phyloP scores from a whole-genome alignment of 1,140 invertebrate genomes.

The Tribolium madens region DNA sequence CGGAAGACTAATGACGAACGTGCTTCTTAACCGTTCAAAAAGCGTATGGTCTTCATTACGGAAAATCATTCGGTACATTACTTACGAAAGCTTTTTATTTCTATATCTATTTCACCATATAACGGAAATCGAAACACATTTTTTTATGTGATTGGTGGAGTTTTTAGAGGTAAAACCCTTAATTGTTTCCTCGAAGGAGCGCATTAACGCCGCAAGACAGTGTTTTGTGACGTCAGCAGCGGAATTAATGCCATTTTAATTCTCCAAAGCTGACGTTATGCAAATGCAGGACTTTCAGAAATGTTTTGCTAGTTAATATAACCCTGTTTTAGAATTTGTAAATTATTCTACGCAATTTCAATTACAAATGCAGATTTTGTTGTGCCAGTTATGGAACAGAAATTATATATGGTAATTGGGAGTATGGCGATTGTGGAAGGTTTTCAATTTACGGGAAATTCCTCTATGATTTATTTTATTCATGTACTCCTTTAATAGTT shows the following conservation, averaged over 20 bases:
- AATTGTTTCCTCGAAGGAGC: conserved; percentile 25
- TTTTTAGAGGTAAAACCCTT: conserved; percentile 23
- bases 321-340: conserved; percentile 44
- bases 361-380: conserved; percentile 41
- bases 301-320: conserved; percentile 45
- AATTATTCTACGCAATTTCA: conserved; percentile 45
- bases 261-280: conserved; percentile 45
- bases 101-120: neutral
- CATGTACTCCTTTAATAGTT: neutral
- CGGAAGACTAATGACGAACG: conserved; percentile 53
- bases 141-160: neutral
- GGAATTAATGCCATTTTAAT: conserved; percentile 46
- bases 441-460: conserved; percentile 9
- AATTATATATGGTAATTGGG: conserved; percentile 27
- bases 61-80: conserved; percentile 11
- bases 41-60: conserved; percentile 15
- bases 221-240: conserved; percentile 42
- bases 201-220: conserved; percentile 23
- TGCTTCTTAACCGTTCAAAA: conserved; percentile 26
- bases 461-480: neutral
- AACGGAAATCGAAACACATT: neutral
- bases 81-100: conserved; percentile 31
- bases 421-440: neutral
- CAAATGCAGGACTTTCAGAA: conserved; percentile 41
- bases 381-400: conserved; percentile 28